phyloP scores from a whole-genome alignment of 2,888 invertebrate species.

The Parnassius mnemosyne region DNA sequence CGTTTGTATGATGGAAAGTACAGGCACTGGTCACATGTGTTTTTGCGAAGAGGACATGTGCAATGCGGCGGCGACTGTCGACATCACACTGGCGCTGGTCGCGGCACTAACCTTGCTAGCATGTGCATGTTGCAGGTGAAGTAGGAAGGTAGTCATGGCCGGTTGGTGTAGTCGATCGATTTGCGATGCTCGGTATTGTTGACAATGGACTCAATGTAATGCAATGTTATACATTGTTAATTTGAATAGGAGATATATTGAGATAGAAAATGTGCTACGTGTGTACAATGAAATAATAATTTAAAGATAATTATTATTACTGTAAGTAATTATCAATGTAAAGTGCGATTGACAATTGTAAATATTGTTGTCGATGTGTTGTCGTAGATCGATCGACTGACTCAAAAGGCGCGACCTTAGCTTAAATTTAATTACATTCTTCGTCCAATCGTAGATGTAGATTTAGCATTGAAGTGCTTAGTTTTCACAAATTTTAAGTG shows the following conservation, averaged over 20 bases:
- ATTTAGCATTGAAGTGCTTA: constrained; percentile 56
- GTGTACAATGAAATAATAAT: neutral
- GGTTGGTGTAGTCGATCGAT: constrained; percentile 46
- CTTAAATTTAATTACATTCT: constrained; percentile 62
- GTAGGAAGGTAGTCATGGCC: constrained; percentile 54
- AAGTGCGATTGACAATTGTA: neutral
- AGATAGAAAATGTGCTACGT: neutral
- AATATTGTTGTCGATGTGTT: constrained; percentile 3
- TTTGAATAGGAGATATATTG: neutral
- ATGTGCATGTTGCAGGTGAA: constrained; percentile 78
- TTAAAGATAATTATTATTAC: constrained; percentile 9
- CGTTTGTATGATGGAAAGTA: constrained; percentile 99
- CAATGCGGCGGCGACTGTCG: constrained; percentile 77
- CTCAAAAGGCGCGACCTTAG: constrained; percentile 50
- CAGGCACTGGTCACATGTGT: constrained; percentile 98
- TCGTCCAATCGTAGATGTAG: constrained; percentile 76
- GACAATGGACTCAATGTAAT: constrained; percentile 5
- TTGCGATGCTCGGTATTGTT: constrained; percentile 19
- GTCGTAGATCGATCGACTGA: constrained; percentile 50
- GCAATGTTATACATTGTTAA: neutral
- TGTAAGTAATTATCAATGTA: neutral
- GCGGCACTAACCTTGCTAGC: constrained; percentile 58
- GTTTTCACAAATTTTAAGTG: constrained; percentile 53
- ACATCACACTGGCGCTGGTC: constrained; percentile 48
- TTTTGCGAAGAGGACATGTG: constrained; percentile 99